These are phyloP conservation scores for Notamacropus eugenii DNA, from an alignment of 2,797 vertebrate species.

Conservation along the genomic window DNA sequence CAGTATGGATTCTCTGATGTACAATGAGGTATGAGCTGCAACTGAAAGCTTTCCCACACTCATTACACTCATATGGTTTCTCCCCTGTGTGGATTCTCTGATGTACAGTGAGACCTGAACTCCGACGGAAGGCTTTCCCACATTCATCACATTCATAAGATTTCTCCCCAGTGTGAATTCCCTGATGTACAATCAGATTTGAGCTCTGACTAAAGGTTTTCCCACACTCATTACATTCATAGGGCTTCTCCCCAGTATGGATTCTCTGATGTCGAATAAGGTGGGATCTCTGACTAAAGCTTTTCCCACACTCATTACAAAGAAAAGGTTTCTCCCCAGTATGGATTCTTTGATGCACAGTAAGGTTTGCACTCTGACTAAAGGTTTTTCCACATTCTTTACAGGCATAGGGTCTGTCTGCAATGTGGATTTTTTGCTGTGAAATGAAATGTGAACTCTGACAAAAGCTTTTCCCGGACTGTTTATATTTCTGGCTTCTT, in stretches of 20 bases:
- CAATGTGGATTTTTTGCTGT: slow-evolving; percentile 77
- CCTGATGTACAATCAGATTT: slow-evolving; percentile 78
- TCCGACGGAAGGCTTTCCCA: slow-evolving; percentile 80
- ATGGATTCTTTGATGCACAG: slow-evolving; percentile 81
- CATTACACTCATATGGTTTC: slow-evolving; percentile 79
- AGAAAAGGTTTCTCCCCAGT: slow-evolving; percentile 79
- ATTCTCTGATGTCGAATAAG: slow-evolving; percentile 81
- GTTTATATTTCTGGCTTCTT: slow-evolving; percentile 75
- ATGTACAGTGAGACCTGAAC: slow-evolving; percentile 79
- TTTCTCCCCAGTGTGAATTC: slow-evolving; percentile 79
- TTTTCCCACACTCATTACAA: slow-evolving; percentile 81
- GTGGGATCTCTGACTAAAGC: slow-evolving; percentile 78
- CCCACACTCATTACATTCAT: slow-evolving; percentile 80
- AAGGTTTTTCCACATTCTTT: slow-evolving; percentile 81
- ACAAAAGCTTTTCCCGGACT: slow-evolving; percentile 76
- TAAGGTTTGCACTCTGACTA: slow-evolving; percentile 79
- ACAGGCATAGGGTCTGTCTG: slow-evolving; percentile 80
- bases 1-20: slow-evolving; percentile 89
- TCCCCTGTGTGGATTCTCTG: slow-evolving; percentile 80
- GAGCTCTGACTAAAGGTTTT: slow-evolving; percentile 80
- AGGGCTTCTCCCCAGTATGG: slow-evolving; percentile 80
- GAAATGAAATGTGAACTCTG: slow-evolving; percentile 77
- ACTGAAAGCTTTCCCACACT: slow-evolving; percentile 81
- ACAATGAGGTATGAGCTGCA: slow-evolving; percentile 88
- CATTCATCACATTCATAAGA: slow-evolving; percentile 81